Conservation (phyloP, 1,140 invertebrate genomes). For the Anastatus disparis region DNA sequence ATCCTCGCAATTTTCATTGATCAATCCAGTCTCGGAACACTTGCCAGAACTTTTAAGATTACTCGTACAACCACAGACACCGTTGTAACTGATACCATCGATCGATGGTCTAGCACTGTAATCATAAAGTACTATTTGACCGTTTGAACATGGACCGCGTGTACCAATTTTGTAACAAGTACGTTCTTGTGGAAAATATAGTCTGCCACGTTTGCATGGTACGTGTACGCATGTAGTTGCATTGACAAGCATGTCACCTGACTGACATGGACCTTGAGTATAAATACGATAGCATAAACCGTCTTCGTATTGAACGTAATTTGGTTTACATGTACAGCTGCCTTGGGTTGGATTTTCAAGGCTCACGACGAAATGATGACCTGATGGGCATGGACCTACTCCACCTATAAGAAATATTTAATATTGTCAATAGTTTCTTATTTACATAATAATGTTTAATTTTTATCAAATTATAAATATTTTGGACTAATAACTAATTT, state of each 20-base stretch:
- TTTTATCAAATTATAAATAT: too few species aligned
- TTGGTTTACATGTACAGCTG: conserved; percentile 76
- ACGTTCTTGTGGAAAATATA: conserved; percentile 78
- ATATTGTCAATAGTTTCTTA: too few species aligned
- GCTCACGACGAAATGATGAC: conserved; percentile 74
- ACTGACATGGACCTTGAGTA: conserved; percentile 78
- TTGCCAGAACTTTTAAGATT: conserved; percentile 52
- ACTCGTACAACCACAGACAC: conserved; percentile 77
- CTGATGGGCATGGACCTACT: conserved; percentile 76
- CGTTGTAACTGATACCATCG: conserved; percentile 84
- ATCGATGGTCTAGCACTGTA: conserved; percentile 78
- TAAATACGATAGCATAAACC: conserved; percentile 79
- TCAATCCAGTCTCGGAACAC: conserved; percentile 48
- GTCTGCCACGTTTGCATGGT: conserved; percentile 76
- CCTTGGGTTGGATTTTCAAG: conserved; percentile 59
- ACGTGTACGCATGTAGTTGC: conserved; percentile 71
- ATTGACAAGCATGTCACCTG: conserved; percentile 75
- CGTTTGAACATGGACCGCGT: conserved; percentile 75
- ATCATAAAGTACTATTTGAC: conserved; percentile 81
- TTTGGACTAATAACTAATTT: too few species aligned
- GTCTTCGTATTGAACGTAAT: conserved; percentile 74
- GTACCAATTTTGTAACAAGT: conserved; percentile 81
- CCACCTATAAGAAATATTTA: conserved; percentile 62
- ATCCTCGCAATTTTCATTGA: conserved; percentile 65
- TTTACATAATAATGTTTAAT: too few species aligned